Evolutionary conservation across 2,113 vertebrate genomes (phyloP), one percentile per base, ranked within the genome.

Genomic region (Notothenia coriiceps): DNA sequence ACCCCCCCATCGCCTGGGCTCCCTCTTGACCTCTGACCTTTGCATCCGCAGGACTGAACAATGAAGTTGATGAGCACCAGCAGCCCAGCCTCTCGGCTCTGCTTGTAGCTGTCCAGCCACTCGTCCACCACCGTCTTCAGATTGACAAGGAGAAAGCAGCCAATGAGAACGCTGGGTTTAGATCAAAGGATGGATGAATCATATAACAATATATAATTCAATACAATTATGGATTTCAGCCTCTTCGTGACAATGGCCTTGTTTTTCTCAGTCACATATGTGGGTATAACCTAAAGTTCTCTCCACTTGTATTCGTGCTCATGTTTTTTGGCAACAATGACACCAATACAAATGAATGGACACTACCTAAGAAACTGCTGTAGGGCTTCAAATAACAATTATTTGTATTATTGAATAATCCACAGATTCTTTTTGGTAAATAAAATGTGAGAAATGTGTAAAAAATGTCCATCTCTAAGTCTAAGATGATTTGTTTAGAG

Each of bases 1-100:
- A 46, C 66, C 71, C 17, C n/a, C 11, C 77, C 29, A 29, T 29
- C 3, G 68, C 49, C 43, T 75, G 18, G 66, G n/a, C 46, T 86
- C 66, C 69, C 33, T 67, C 43, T 86, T 82, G 67, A 82, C 86
- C 83, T 75, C 94, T 92, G 80, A 97, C 97, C 96, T 96, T 94
- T 96, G 91, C 97, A 98, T 80, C 97, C 96, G 11, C 96, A 97
- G 90, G 94, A 95, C 74, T 85, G 91, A 82, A 97, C 89, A 82
- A 98, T 89, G 85, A 98, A 98, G 94, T 97, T 98, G 84, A 96
- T 66, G 17, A 98, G 96, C 75, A 96, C 96, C 80, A 97, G 91
- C 67, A 97, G 89, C 11, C 94, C 96, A 2, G 47, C 55, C 82
- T 95, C 91, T 8, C 64, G 92, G 83, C 95, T 94, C 84, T 71